These are phyloP conservation scores for Tokudaia tokunoshimensis DNA, from an alignment of 2,797 vertebrate genomes.

Conservation along the genomic window DNA sequence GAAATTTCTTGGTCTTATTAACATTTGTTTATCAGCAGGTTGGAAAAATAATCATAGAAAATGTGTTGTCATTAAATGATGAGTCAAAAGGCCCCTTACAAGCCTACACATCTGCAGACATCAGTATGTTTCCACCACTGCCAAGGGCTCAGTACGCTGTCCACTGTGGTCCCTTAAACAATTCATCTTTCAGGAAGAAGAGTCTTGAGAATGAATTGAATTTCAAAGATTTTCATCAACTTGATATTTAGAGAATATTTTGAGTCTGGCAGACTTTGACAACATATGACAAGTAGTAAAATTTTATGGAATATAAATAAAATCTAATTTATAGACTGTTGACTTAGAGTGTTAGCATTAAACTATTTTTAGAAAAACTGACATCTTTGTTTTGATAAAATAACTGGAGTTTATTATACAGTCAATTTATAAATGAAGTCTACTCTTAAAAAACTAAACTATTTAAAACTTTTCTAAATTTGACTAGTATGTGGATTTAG, in stretches of 20 bases:
- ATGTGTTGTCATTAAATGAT: background rate
- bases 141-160: background rate
- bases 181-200: background rate
- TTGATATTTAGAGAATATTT: background rate
- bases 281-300: background rate
- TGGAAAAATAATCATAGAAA: background rate
- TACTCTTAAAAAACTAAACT: background rate
- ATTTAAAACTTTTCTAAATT: slow-evolving; percentile 13
- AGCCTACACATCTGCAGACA: background rate
- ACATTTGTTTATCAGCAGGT: background rate
- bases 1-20: background rate
- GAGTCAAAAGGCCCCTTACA: background rate
- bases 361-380: background rate
- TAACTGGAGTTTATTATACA: background rate
- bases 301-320: background rate
- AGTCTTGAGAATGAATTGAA: background rate
- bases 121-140: fast-evolving
- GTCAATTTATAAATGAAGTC: background rate
- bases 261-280: background rate
- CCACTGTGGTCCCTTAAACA: background rate
- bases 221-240: background rate
- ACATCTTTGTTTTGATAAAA: background rate
- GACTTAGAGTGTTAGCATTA: background rate
- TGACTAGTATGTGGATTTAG: background rate
- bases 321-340: slow-evolving; percentile 14